These are phyloP conservation scores for Stegastes partitus DNA, from an alignment of 2,113 vertebrate species.

Conservation along the genomic window DNA sequence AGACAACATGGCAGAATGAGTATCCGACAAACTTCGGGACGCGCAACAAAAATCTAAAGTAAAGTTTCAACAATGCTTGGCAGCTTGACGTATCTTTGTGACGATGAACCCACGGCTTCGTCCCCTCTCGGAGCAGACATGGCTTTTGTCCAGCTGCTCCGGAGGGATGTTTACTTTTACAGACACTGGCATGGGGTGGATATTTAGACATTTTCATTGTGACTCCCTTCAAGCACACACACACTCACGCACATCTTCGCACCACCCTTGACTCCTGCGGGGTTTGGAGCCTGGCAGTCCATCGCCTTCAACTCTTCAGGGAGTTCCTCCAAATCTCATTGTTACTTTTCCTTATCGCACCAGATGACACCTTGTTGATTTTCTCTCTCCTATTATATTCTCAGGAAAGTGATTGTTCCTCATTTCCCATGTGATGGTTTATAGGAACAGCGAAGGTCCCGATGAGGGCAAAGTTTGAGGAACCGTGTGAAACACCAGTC, in stretches of 20 bases:
- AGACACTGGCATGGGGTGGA: neutral
- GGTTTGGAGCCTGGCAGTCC: slow-evolving; percentile 34
- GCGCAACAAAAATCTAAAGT: neutral
- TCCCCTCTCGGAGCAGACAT: slow-evolving; percentile 11
- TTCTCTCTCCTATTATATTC: slow-evolving; percentile 70
- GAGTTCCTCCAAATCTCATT: slow-evolving; percentile 76
- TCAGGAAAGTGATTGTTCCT: slow-evolving; percentile 70
- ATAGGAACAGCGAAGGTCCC: slow-evolving; percentile 63
- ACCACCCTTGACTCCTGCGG: slow-evolving; percentile 47
- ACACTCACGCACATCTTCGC: slow-evolving; percentile 13
- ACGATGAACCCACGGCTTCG: slow-evolving; percentile 1
- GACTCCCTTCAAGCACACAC: slow-evolving; percentile 1
- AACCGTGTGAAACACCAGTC: slow-evolving; percentile 37
- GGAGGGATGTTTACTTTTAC: slow-evolving; percentile 9
- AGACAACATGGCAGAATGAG: neutral
- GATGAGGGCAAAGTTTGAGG: slow-evolving; percentile 51
- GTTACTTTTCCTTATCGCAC: slow-evolving; percentile 73
- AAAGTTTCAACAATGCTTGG: slow-evolving; percentile 27
- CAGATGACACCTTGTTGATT: slow-evolving; percentile 81
- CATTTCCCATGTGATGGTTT: slow-evolving; percentile 70
- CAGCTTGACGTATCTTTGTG: neutral
- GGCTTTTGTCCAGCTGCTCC: slow-evolving; percentile 13
- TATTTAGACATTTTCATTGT: slow-evolving; percentile 30
- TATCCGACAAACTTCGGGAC: slow-evolving; percentile 5
- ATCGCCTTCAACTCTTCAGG: slow-evolving; percentile 53